phyloP scores from a whole-genome alignment of 1,140 invertebrate genomes.

The Mesaphorura yosii region DNA sequence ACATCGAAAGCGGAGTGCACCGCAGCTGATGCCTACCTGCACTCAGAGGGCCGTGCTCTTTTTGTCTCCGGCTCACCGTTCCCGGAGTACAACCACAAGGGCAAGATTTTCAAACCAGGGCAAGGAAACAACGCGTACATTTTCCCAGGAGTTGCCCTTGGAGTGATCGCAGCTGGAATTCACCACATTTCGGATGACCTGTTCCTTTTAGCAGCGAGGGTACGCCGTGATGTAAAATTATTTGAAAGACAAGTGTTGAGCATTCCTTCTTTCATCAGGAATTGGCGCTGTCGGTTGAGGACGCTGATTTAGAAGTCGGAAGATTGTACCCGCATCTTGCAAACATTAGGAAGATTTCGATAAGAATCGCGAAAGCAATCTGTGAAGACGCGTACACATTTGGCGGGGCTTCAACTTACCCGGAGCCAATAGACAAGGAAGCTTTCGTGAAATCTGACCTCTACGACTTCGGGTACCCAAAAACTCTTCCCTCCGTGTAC shows the following conservation, averaged over 20 bases:
- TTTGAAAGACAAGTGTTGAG: slow-evolving; percentile 1
- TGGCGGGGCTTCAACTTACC: slow-evolving; percentile 60
- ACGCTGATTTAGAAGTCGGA: slow-evolving; percentile 55
- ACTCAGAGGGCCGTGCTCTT: slow-evolving; percentile 77
- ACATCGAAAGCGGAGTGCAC: slow-evolving; percentile 94
- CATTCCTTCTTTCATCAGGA: slow-evolving; percentile 42
- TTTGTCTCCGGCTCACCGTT: slow-evolving; percentile 91
- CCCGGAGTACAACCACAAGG: slow-evolving; percentile 60
- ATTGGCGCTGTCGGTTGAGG: slow-evolving; percentile 53
- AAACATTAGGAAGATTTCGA: slow-evolving; percentile 57
- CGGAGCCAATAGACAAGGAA: slow-evolving; percentile 60
- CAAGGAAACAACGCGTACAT: slow-evolving; percentile 97
- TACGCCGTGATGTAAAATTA: slow-evolving; percentile 26
- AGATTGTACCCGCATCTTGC: slow-evolving; percentile 65
- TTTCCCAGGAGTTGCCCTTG: slow-evolving; percentile 85
- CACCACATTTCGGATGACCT: slow-evolving; percentile 80
- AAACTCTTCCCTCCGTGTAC: slow-evolving; percentile 54
- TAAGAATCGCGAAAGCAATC: slow-evolving; percentile 56
- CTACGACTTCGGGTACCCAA: slow-evolving; percentile 59
- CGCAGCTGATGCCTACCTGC: slow-evolving; percentile 74
- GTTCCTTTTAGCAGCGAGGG: slow-evolving; percentile 73
- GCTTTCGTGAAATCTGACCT: slow-evolving; percentile 67
- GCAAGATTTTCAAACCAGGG: slow-evolving; percentile 70
- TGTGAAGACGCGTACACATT: slow-evolving; percentile 59
- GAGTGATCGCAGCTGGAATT: slow-evolving; percentile 71